A percentile compares a stretch with the other conserved stretches of the same genome.
Evolutionary conservation across 1,140 invertebrate species (phyloP).

Genomic region (Onthophagus taurus): DNA sequence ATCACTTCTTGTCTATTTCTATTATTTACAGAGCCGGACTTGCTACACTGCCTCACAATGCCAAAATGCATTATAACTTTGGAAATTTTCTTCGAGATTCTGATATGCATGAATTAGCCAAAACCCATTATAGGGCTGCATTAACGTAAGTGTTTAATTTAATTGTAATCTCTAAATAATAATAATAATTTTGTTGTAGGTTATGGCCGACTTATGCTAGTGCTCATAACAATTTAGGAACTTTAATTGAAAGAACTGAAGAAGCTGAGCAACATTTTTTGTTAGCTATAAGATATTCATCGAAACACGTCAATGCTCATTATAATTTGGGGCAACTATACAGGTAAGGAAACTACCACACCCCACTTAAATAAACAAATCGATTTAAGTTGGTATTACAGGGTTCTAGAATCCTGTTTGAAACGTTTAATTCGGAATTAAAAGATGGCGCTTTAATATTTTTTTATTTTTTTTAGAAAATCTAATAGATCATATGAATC

Average conservation of each 20-base stretch:
- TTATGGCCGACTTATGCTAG: constrained; percentile 79
- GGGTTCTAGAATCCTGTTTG: no score
- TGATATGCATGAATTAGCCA: constrained; percentile 57
- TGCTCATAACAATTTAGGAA: constrained; percentile 83
- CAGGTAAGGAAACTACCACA: constrained; percentile 1
- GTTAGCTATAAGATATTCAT: constrained; percentile 62
- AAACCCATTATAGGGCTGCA: constrained; percentile 70
- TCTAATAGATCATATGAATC: constrained; percentile 55
- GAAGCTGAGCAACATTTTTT: constrained; percentile 70
- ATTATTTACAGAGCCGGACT: constrained; percentile 68
- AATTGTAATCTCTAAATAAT: constrained; percentile 1
- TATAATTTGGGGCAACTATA: constrained; percentile 70
- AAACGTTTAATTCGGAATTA: not conserved
- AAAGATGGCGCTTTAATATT: not conserved
- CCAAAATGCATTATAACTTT: constrained; percentile 88
- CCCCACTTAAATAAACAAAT: no score
- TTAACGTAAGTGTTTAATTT: constrained; percentile 54
- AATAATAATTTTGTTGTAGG: constrained; percentile 42
- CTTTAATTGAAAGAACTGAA: constrained; percentile 53
- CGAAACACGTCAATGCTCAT: constrained; percentile 72
- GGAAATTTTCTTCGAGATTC: constrained; percentile 77
- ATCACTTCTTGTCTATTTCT: no score
- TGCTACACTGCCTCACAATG: constrained; percentile 69
- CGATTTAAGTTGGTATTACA: no score
- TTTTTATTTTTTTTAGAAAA: constrained; percentile 43